Evolutionary conservation across 1,140 invertebrate genomes (phyloP).

Genomic region (Philopotamus ludificatus): DNA sequence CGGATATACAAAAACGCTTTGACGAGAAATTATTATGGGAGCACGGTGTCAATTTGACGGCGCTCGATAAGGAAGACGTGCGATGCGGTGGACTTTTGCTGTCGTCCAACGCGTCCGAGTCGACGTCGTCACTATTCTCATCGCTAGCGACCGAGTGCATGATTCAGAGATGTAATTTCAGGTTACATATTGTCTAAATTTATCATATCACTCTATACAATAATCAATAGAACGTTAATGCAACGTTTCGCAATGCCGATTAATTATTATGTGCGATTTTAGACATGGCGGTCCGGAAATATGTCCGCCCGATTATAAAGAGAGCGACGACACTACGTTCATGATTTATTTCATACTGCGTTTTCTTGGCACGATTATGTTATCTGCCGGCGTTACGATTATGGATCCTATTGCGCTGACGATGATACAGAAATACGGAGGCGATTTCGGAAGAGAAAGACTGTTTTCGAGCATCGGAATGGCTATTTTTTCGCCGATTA

Average conservation of each 20-base stretch:
- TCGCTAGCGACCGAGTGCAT: slow-evolving; percentile 63
- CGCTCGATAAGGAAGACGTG: slow-evolving; percentile 67
- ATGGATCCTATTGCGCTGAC: slow-evolving; percentile 80
- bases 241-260: background rate
- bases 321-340: slow-evolving; percentile 71
- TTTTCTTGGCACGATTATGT: slow-evolving; percentile 72
- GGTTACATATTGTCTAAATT: slow-evolving; percentile 44
- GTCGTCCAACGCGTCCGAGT: slow-evolving; percentile 55
- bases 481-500: slow-evolving; percentile 78
- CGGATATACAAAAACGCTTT: slow-evolving; percentile 68
- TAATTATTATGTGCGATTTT: background rate
- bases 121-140: slow-evolving; percentile 49
- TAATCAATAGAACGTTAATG: background rate
- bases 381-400: slow-evolving; percentile 73
- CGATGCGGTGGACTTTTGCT: slow-evolving; percentile 68
- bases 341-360: slow-evolving; percentile 76
- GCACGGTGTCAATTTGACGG: slow-evolving; percentile 67
- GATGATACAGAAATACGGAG: slow-evolving; percentile 76
- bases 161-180: slow-evolving; percentile 69
- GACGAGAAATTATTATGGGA: slow-evolving; percentile 60
- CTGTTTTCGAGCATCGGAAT: slow-evolving; percentile 77
- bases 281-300: slow-evolving; percentile 65
- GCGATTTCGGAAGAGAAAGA: slow-evolving; percentile 76
- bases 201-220: background rate
- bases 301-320: slow-evolving; percentile 71